Evolutionary conservation across 2,797 vertebrate genomes (phyloP).

Genomic region (Lutjanus campechanus): DNA sequence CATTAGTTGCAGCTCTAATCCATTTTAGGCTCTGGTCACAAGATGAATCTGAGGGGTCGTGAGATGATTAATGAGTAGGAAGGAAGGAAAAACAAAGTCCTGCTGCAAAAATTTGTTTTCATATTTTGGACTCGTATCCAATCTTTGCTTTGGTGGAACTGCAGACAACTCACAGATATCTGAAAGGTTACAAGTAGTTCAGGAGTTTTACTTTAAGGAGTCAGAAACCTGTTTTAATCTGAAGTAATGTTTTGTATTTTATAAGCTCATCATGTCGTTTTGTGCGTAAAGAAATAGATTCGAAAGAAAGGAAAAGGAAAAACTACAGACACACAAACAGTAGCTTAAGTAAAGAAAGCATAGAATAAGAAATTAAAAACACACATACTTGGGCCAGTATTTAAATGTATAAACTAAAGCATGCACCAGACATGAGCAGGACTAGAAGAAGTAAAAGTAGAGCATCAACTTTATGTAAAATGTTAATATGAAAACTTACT

Average conservation of each 20-base stretch:
- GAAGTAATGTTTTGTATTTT: not conserved
- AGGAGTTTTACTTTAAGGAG: not conserved
- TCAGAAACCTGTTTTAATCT: not conserved
- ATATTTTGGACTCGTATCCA: not conserved
- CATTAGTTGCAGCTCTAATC: not conserved
- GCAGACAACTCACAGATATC: not conserved
- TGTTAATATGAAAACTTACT: not conserved
- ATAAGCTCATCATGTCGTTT: not conserved
- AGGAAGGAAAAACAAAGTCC: not conserved
- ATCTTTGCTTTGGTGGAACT: not conserved
- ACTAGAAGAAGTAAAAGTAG: too few species aligned
- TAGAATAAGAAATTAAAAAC: too few species aligned
- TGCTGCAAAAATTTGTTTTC: not conserved
- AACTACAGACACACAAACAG: too few species aligned
- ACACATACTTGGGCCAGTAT: too few species aligned
- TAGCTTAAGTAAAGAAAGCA: too few species aligned
- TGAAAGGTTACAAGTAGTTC: not conserved
- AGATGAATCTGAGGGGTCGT: not conserved
- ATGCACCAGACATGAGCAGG: too few species aligned
- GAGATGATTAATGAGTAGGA: not conserved
- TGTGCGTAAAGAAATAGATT: too few species aligned
- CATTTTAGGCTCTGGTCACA: not conserved
- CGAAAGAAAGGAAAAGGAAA: too few species aligned
- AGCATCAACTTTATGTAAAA: not conserved
- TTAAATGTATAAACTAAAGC: too few species aligned